These are phyloP conservation scores for Calephelis perditalis DNA, from an alignment of 2,888 invertebrate genomes.

Conservation along the genomic window DNA sequence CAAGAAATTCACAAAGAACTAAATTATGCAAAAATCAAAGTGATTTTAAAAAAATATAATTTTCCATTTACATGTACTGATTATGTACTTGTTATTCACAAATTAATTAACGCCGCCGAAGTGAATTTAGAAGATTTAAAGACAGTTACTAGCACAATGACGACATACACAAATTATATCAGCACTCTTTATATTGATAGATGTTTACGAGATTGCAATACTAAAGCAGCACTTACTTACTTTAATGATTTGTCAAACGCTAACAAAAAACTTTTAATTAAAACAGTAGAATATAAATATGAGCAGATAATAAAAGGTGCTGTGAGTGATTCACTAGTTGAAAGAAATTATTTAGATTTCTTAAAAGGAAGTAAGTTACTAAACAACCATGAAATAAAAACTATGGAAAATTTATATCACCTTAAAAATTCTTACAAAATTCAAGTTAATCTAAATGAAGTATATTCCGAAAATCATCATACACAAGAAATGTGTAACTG, in stretches of 20 bases:
- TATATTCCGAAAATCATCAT: constrained; percentile 48
- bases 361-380: constrained; percentile 56
- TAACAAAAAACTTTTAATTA: constrained; percentile 50
- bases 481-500: constrained; percentile 39
- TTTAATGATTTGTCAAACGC: constrained; percentile 45
- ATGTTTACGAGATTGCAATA: constrained; percentile 59
- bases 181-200: constrained; percentile 56
- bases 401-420: constrained; percentile 58
- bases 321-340: constrained; percentile 39
- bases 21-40: constrained; percentile 64
- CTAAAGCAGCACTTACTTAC: constrained; percentile 54
- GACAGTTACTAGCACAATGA: constrained; percentile 51
- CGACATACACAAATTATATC: constrained; percentile 48
- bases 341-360: constrained; percentile 69
- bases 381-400: constrained; percentile 43
- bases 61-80: constrained; percentile 59
- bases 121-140: constrained; percentile 59
- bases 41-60: constrained; percentile 67
- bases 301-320: constrained; percentile 55
- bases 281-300: constrained; percentile 54
- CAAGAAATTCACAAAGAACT: constrained; percentile 64
- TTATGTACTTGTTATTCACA: constrained; percentile 58
- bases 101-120: constrained; percentile 46
- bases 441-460: constrained; percentile 45
- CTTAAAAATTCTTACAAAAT: constrained; percentile 60